phyloP scores from a whole-genome alignment of 2,888 invertebrate genomes.

The Ophioninae sp. region DNA sequence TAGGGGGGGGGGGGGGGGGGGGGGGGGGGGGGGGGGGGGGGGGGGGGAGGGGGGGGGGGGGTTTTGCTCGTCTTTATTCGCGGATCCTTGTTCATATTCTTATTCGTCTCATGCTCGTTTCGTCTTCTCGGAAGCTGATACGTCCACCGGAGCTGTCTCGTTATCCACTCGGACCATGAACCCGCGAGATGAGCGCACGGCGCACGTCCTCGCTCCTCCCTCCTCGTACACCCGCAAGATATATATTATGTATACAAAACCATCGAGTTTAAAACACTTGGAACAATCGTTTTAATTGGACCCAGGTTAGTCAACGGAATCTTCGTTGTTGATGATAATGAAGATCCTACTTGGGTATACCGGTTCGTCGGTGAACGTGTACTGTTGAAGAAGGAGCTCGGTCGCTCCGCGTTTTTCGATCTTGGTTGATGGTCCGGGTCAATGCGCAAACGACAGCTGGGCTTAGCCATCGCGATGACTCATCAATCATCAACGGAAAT shows the following conservation, averaged over 20 bases:
- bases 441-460: slow-evolving; percentile 65
- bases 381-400: neutral
- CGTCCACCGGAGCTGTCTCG: slow-evolving; percentile 55
- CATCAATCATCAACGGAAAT: slow-evolving; percentile 64
- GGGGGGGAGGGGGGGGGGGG: slow-evolving; percentile 13
- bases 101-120: slow-evolving; percentile 55
- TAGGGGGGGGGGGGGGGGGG: neutral
- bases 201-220: slow-evolving; percentile 27
- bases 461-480: slow-evolving; percentile 65
- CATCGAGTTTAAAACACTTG: neutral
- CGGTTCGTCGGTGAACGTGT: neutral
- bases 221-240: slow-evolving; percentile 10
- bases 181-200: slow-evolving; percentile 28
- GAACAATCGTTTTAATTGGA: slow-evolving; percentile 11
- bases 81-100: slow-evolving; percentile 28
- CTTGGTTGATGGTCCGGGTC: slow-evolving; percentile 52
- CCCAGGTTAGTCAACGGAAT: slow-evolving; percentile 1
- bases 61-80: slow-evolving; percentile 46
- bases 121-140: slow-evolving; percentile 59
- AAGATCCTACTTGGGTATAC: slow-evolving; percentile 1
- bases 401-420: slow-evolving; percentile 34
- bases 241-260: neutral
- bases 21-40: neutral
- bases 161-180: slow-evolving; percentile 56
- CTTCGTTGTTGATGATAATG: slow-evolving; percentile 19